A percentile compares a stretch with the other conserved stretches of the same genome.
Evolutionary conservation across 2,113 vertebrate species (phyloP).

Genomic region (Tychaedon coryphoeus): DNA sequence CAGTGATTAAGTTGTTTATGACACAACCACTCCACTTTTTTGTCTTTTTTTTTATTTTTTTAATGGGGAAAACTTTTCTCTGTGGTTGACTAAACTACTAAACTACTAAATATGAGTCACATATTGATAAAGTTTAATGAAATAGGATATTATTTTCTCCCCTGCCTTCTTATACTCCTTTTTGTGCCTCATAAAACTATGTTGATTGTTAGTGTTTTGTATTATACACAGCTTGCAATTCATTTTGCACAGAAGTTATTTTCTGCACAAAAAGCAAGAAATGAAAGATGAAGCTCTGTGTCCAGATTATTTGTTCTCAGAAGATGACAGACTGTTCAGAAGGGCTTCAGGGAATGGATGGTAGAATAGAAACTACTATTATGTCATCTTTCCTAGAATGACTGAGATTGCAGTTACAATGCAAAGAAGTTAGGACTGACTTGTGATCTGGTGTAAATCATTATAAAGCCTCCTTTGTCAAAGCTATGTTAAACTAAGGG

Average conservation of each 20-base stretch:
- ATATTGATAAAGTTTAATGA: background rate
- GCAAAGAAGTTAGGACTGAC: background rate
- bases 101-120: background rate
- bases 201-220: background rate
- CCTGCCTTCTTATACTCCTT: background rate
- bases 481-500: background rate
- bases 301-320: background rate
- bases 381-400: background rate
- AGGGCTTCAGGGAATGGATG: background rate
- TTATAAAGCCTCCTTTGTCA: background rate
- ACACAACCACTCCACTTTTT: background rate
- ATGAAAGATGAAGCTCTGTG: background rate
- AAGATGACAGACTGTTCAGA: background rate
- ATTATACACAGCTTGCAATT: background rate
- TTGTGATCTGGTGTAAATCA: background rate
- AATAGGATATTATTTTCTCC: background rate
- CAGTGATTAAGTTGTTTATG: background rate
- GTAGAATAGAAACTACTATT: background rate
- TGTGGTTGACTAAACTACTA: background rate
- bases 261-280: background rate
- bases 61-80: background rate
- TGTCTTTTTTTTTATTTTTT: background rate
- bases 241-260: background rate
- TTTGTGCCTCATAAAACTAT: background rate
- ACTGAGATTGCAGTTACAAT: background rate